Evolutionary conservation across 92 coral and sea anemone species (phyloP).

Genomic region (Paramuricea clavata): DNA sequence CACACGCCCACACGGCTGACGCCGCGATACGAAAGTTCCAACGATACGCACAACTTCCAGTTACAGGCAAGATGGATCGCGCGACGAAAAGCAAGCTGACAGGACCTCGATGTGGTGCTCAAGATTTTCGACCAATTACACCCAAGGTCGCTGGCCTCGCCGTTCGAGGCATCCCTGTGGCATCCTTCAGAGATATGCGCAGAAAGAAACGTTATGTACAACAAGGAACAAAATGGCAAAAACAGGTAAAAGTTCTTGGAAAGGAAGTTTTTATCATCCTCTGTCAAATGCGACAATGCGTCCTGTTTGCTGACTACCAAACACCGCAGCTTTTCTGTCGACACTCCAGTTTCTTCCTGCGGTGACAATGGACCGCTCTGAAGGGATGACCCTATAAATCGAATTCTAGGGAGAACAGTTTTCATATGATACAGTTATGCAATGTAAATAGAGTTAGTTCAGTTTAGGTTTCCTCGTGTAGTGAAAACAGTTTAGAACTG

Average conservation of each 20-base stretch:
- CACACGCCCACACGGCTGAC: background rate
- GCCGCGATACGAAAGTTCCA: conserved; percentile 29
- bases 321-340: no score
- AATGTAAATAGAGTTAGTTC: no score
- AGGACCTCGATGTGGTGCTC: conserved; percentile 45
- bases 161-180: conserved; percentile 15
- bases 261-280: background rate
- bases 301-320: no score
- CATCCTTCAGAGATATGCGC: conserved; percentile 14
- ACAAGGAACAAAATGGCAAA: conserved; percentile 34
- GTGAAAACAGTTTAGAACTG: no score
- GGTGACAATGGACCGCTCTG: no score
- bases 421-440: no score
- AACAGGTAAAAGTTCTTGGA: conserved; percentile 4
- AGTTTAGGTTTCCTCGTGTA: no score
- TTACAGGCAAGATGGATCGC: conserved; percentile 44
- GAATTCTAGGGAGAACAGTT: no score
- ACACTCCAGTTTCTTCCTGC: no score
- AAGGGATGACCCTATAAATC: no score
- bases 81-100: conserved; percentile 38
- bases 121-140: background rate
- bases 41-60: conserved; percentile 16
- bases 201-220: conserved; percentile 46
- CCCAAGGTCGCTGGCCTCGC: background rate
- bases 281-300: no score